These are phyloP conservation scores for Adrianichthys oophorus DNA, from an alignment of 2,797 vertebrate genomes.

Conservation along the genomic window DNA sequence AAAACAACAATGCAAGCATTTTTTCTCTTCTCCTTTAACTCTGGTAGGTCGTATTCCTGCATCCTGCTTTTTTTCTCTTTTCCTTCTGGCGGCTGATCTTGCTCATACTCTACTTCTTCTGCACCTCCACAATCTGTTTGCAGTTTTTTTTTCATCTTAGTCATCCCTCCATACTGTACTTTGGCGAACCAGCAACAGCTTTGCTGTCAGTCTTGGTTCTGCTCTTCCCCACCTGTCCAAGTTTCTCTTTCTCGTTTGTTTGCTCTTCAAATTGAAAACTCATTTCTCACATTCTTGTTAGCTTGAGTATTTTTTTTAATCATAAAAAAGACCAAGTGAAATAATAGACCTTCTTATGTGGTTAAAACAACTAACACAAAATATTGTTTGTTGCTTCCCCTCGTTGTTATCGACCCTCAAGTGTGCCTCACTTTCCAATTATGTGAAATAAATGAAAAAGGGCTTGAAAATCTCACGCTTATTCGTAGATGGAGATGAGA, in stretches of 20 bases:
- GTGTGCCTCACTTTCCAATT: constrained; percentile 64
- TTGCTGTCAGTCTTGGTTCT: constrained; percentile 57
- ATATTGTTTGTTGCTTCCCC: constrained; percentile 58
- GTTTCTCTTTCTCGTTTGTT: not conserved
- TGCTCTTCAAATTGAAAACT: constrained; percentile 31
- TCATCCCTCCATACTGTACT: constrained; percentile 67
- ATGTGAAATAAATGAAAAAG: constrained; percentile 69
- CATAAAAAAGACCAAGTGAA: constrained; percentile 1
- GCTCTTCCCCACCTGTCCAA: constrained; percentile 62
- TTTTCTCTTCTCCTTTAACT: constrained; percentile 63
- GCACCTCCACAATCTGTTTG: constrained; percentile 79
- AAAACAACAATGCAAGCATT: constrained; percentile 99
- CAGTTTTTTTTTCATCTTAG: constrained; percentile 72
- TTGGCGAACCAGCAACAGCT: constrained; percentile 57
- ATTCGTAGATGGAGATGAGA: constrained; percentile 64
- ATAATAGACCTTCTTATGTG: constrained; percentile 40
- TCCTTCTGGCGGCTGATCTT: constrained; percentile 46
- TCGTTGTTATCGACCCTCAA: constrained; percentile 44
- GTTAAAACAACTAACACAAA: constrained; percentile 62
- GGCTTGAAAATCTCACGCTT: constrained; percentile 61
- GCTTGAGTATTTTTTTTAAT: constrained; percentile 33
- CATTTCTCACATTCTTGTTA: not conserved
- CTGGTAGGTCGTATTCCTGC: constrained; percentile 69
- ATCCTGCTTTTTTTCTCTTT: constrained; percentile 24
- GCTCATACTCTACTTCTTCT: constrained; percentile 66